Base-by-base conservation (phyloP, 2,113 vertebrate species). In the Tapirus terrestris region DNA sequence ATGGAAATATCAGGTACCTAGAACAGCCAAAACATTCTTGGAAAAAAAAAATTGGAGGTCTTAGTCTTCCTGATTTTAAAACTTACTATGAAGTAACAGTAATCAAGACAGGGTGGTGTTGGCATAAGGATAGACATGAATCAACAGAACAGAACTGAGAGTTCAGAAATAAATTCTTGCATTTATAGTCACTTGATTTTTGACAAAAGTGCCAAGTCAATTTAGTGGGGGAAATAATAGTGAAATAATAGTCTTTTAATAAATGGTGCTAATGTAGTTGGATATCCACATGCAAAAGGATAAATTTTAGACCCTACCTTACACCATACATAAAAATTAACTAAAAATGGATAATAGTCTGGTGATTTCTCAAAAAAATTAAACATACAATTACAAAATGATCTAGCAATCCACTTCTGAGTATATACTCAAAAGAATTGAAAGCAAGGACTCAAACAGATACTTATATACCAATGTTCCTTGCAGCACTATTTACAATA, bases 181-280 rank as follows among this genome's bases (percentile, higher is more conserved):
- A 27, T 85, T 61, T 73, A 65, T 56, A n/a, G 31, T 92, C 58
- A 67, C n/a, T 80, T 92, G 51, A 79, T 85, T 85, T 95, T 91
- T 91, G 7, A 92, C 21, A 87, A 58, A 75, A 39, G 39, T 67
- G 8, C 36, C 36, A 67, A 87, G n/a, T 16, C 56, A 87, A n/a
- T 45, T 95, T 21, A 65, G 70, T 86, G 33, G 75, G 11, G 25
- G 27, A 61, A 89, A 61, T 58, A 61, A 75, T 68, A 53, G 51
- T 53, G 51, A 39, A 68, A 39, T 56, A 53, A 31, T 67, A 83
- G 31, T 61, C 73, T 80, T 63, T 53, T 76, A 85, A 82, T 39
- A 82, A 81, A 58, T 39, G 27, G 10, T 93, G 36, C 20, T 68
- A 39, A 76, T 65, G 29, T 60, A 83, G 51, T 14, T 89, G 16